Base-by-base conservation (phyloP, 92 coral and sea anemone genomes). In the Umimayanthus kanabou region DNA sequence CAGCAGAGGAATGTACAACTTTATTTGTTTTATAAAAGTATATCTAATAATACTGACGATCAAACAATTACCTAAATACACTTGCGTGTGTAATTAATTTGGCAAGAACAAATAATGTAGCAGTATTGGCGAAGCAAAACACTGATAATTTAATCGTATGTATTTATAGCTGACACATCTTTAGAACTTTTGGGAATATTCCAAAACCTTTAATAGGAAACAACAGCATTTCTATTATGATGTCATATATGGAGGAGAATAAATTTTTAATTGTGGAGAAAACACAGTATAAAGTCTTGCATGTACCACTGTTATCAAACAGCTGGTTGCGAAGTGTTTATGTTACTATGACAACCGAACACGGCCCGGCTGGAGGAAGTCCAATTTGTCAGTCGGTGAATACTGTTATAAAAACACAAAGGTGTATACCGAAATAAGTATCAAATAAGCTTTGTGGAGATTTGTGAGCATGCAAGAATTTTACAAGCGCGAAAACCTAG, bases 1-100 rank as follows among this genome's bases (percentile, higher is more conserved):
- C 78, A 45, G 61, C 67, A n/a, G 40, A 42, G 78, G 78, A 83
- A 83, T 83, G 87, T 23, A 67, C 7, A 42, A 6, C 14, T 33
- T 37, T 73, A 73, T 73, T 73, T 73, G 78, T 73, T 73, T 33
- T 37, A 42, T 73, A 73, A 23, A 73, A 37, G 50, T 57, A 75
- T 39, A 75, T 39, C 23, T 75, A 18, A 75, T 75, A 18, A 1
- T 37, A 61, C 26, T 75, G 79, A 39, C 79, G 25, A 43, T 40
- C 5, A 75, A 39, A 37, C 79, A 75, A 75, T 75, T 30, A n/a
- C 79, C 20, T 30, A 73, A 73, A 37, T 73, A 73, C 77, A 73
- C 77, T 73, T 40, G 9, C 43, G 40, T 73, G n/a, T 22, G 14
- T 61, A 20, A 4, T 23, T 7, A 75, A 39, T 75, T 20, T 39